A percentile compares a stretch with the other conserved stretches of the same genome.
Evolutionary conservation across 2,888 invertebrate species (phyloP).

Genomic region (Pterostichus madidus): DNA sequence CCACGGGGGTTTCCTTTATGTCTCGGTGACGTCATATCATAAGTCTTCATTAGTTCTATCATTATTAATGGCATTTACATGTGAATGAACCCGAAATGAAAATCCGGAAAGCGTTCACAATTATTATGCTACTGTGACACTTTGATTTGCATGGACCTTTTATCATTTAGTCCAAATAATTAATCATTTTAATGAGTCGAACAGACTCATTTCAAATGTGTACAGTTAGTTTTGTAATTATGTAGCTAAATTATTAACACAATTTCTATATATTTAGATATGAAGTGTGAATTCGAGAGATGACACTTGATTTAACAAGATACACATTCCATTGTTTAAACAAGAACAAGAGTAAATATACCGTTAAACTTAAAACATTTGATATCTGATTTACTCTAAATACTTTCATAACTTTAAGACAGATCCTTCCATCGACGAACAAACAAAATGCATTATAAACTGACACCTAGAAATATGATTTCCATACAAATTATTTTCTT

Average conservation of each 20-base stretch:
- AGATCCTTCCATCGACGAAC: no score
- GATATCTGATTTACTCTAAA: no score
- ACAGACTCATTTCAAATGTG: conserved; percentile 9
- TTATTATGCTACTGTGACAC: conserved; percentile 15
- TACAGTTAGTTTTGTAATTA: background rate
- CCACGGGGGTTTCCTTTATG: conserved; percentile 36
- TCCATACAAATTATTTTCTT: no score
- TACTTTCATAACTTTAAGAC: no score
- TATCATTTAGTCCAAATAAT: conserved; percentile 16
- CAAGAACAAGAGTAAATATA: no score
- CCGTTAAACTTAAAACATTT: no score
- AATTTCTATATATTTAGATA: background rate
- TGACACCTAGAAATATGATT: no score
- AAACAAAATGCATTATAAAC: no score
- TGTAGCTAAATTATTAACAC: conserved; percentile 25
- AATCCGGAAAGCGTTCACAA: conserved; percentile 10
- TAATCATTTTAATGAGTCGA: conserved; percentile 34
- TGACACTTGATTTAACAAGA: background rate
- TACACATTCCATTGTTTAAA: no score
- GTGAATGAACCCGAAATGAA: conserved; percentile 21
- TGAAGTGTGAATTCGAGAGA: background rate
- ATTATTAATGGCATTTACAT: conserved; percentile 18
- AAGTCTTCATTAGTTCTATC: conserved; percentile 33
- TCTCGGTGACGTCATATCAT: conserved; percentile 36
- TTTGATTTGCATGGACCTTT: background rate